Conservation (phyloP, 2,113 vertebrate species). For the Ailuropoda melanoleuca region DNA sequence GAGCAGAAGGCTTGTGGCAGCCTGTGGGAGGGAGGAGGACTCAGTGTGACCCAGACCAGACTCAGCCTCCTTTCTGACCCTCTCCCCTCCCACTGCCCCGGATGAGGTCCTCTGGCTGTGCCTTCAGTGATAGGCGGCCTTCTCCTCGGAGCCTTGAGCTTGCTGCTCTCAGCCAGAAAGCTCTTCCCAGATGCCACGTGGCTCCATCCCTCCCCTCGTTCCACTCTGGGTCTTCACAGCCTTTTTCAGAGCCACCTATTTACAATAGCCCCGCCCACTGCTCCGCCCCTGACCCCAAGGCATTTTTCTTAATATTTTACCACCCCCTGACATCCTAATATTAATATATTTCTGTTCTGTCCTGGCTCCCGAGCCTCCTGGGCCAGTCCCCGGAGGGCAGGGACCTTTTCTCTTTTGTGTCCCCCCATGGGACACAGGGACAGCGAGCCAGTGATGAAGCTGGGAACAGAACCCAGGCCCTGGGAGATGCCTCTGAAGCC, state of each 20-base stretch:
- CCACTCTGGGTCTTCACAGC: rapidly evolving
- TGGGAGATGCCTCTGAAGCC: background rate
- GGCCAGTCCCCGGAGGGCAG: background rate
- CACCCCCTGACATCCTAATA: background rate
- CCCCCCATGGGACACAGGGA: background rate
- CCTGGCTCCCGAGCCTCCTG: background rate
- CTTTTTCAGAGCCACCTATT: background rate
- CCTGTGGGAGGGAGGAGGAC: background rate
- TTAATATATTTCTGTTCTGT: background rate
- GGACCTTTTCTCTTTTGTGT: background rate
- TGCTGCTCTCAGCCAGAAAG: background rate
- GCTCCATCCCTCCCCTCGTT: background rate
- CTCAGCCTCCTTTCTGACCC: background rate
- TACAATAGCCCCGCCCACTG: rapidly evolving
- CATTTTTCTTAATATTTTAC: background rate
- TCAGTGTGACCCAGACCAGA: background rate
- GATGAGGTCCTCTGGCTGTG: background rate
- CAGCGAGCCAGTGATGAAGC: background rate
- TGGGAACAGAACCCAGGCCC: background rate
- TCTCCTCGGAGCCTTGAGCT: background rate
- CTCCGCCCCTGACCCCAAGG: background rate
- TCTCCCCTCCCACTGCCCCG: background rate
- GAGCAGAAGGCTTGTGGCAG: background rate
- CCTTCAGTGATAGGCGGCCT: background rate
- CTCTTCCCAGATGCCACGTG: background rate